These are phyloP conservation scores for Ichneumoninae sp. DNA, from an alignment of 2,888 invertebrate genomes.

Conservation along the genomic window DNA sequence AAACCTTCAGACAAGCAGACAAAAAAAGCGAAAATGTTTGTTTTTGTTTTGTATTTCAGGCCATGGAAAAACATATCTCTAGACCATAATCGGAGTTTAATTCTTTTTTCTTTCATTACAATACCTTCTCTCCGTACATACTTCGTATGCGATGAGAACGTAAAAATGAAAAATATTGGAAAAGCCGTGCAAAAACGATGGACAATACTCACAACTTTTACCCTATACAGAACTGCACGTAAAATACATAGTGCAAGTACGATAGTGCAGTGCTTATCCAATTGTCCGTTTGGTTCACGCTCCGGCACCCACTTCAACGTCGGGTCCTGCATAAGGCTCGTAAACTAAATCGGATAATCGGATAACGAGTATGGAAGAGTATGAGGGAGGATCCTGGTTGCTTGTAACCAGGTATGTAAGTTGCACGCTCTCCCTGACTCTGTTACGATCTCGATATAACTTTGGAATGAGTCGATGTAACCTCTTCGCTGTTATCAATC, in stretches of 20 bases:
- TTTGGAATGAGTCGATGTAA: slow-evolving; percentile 64
- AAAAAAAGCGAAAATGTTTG: too few relatives aligned
- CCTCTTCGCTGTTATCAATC: slow-evolving; percentile 27
- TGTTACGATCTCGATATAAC: slow-evolving; percentile 55
- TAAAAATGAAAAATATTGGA: not conserved
- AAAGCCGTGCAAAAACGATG: not conserved
- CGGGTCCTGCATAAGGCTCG: slow-evolving; percentile 62
- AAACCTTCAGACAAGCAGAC: too few relatives aligned
- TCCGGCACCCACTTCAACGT: slow-evolving; percentile 51
- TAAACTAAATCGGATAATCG: slow-evolving; percentile 77
- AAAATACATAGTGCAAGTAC: slow-evolving; percentile 1
- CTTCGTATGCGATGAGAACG: too few relatives aligned
- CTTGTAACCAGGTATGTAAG: slow-evolving; percentile 17
- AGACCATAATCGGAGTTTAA: too few relatives aligned
- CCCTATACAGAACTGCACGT: not conserved
- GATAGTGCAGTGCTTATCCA: slow-evolving; percentile 64
- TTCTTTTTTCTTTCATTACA: not conserved
- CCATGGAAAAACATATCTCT: too few relatives aligned
- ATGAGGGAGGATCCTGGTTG: not conserved
- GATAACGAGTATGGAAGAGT: slow-evolving; percentile 69
- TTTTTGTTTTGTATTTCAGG: too few relatives aligned
- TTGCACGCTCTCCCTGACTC: slow-evolving; percentile 35
- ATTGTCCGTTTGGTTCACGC: slow-evolving; percentile 52
- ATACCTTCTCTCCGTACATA: not conserved
- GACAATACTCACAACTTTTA: not conserved